Base-by-base conservation (phyloP, 2,888 invertebrate genomes). In the Macrosoma leucophasiata region DNA sequence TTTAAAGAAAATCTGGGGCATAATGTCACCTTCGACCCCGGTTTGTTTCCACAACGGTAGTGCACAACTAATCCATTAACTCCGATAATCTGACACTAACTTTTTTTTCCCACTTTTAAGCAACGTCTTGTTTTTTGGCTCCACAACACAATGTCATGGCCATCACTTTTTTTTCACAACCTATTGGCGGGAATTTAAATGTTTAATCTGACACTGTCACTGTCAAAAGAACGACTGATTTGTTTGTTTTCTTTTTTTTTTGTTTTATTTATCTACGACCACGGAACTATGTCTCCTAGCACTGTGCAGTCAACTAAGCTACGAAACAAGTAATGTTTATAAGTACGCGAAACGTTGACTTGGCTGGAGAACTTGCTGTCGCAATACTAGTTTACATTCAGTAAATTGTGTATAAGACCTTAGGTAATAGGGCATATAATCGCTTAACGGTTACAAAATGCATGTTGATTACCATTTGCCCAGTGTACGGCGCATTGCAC, bases 1-100 rank as follows among this genome's bases (percentile, higher is more conserved):
- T 82, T 82, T 82, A 57, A 84, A 84, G 73, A 81, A 84, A 72
- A 84, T 74, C 73, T 81, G 82, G 61, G 82, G 82, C 82, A 84
- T 84, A 54, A 40, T 69, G 66, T 62, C 69, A 70, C 66, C 62
- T 68, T 49, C 41, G 55, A 69, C 50, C 47, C 37, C 39, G 37
- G 42, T 39, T 32, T 36, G 29, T 35, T 28, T 21, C 36, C 24
- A 38, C n/a, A 36, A 36, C 18, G 7, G 12, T 23, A 29, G 4
- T 32, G 15, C 11, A 22, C 13, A 21, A 32, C 19, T 32, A 33
- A 41, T 33, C 17, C 27, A 33, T n/a, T n/a, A n/a, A n/a, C n/a
- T n/a, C n/a, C 11, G 11, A 23, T 24, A 6, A 29, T 17, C 10
- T 20, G 20, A 28, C 29, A 33, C 25, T n/a, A 15, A 14, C 24